Percentiles rank a stretch among this genome's conserved stretches.
Conservation (phyloP, 2,888 invertebrate species). For the Phania funesta region DNA sequence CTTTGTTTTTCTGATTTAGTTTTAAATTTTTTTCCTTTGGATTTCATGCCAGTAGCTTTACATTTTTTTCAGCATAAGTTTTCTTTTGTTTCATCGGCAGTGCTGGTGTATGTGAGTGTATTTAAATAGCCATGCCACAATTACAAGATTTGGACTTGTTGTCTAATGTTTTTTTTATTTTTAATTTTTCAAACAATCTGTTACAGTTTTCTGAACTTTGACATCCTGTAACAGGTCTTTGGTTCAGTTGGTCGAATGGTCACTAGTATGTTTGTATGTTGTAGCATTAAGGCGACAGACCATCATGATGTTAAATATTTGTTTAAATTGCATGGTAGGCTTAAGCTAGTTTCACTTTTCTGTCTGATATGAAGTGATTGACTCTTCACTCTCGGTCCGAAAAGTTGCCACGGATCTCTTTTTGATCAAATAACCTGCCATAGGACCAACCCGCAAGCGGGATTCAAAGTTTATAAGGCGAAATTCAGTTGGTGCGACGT, state of each 20-base stretch:
- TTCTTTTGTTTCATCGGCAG: conserved; percentile 44
- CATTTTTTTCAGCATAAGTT: conserved; percentile 24
- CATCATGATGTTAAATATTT: background rate
- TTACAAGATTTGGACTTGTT: conserved; percentile 54
- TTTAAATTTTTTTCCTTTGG: background rate
- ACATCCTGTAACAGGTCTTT: conserved; percentile 56
- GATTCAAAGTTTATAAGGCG: too few species aligned
- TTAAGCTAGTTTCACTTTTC: too few species aligned
- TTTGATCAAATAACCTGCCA: too few species aligned
- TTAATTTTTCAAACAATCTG: conserved; percentile 45
- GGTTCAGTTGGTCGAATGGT: conserved; percentile 40
- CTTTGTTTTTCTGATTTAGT: conserved; percentile 48
- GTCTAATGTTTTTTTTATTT: background rate
- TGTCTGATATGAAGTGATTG: too few species aligned
- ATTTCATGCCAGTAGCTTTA: background rate
- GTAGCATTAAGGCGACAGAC: conserved; percentile 31
- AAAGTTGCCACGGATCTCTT: too few species aligned
- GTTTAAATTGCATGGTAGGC: too few species aligned
- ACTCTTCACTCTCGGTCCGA: too few species aligned
- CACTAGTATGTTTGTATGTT: background rate
- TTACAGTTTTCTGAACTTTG: conserved; percentile 64
- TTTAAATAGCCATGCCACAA: conserved; percentile 56
- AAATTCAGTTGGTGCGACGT: too few species aligned
- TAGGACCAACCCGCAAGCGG: too few species aligned
- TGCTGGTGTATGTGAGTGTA: background rate